These are phyloP conservation scores for Helicoverpa zea DNA, from an alignment of 1,140 invertebrate genomes.

Conservation along the genomic window DNA sequence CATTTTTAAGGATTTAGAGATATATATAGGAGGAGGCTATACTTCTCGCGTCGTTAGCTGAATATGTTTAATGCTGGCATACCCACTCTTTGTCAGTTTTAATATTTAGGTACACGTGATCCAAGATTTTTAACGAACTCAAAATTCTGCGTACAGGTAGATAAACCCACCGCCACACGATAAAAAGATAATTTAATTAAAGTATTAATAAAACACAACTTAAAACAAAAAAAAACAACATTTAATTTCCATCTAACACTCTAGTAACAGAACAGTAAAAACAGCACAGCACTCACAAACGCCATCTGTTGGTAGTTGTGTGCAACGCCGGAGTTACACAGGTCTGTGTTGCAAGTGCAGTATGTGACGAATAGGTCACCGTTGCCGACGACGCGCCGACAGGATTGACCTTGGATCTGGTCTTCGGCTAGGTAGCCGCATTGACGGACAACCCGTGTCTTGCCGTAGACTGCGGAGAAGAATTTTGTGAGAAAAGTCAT, in stretches of 20 bases:
- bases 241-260: slow-evolving; percentile 6
- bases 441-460: slow-evolving; percentile 90
- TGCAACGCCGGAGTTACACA: slow-evolving; percentile 88
- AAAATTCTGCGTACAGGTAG: no score
- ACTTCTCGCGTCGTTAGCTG: no score
- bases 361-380: slow-evolving; percentile 91
- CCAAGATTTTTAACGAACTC: no score
- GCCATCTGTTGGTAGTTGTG: slow-evolving; percentile 35
- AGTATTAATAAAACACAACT: neutral
- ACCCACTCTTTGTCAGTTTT: no score
- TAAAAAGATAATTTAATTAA: neutral
- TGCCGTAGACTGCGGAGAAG: slow-evolving; percentile 90
- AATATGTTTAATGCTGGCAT: no score
- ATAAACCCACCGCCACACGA: no score
- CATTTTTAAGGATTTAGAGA: no score
- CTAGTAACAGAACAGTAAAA: slow-evolving; percentile 42
- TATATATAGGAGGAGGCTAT: no score
- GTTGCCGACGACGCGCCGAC: slow-evolving; percentile 90
- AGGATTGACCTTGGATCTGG: slow-evolving; percentile 87
- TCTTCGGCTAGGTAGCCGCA: slow-evolving; percentile 91
- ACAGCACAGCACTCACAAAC: slow-evolving; percentile 17
- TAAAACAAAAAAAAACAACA: slow-evolving; percentile 25
- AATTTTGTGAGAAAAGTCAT: slow-evolving; percentile 29
- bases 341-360: slow-evolving; percentile 91
- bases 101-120: no score